Evolutionary conservation across 2,113 vertebrate genomes (phyloP), one percentile per base, ranked within the genome.

Genomic region (Meriones unguiculatus): DNA sequence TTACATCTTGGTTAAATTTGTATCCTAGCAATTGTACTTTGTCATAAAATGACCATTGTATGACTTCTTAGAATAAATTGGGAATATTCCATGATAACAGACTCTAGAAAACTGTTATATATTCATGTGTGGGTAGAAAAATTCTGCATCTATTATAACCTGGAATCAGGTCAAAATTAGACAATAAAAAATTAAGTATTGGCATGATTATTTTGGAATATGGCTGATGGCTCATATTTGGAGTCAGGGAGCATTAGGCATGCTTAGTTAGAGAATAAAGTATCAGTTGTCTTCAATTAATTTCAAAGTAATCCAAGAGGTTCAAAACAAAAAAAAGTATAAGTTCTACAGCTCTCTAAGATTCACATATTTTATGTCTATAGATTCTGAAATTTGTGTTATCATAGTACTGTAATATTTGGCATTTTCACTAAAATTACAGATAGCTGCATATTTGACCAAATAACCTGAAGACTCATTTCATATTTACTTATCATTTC

Each of bases 141-240:
- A 20, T 38, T 14, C 24, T 67, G 32, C 11, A 32, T 81, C 22
- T 50, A 0, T 78, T 62, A 38, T 18, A 46, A 52, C 54, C 62
- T 41, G 17, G 50, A 76, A 86, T 62, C 1, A 64, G 72, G 12
- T 90, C 65, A 54, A 87, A 22, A n/a, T 24, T 13, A 52, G 20
- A 41, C 62, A 92, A 30, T n/a, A 25, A n/a, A 76, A 41, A 22
- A 28, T 0, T 28, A 7, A 89, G 32, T 12, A 8, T 32, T 11
- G 84, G 41, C 50, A n/a, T 7, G 10, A 46, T 38, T 62, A n/a
- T 75, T 70, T 85, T 54, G 59, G 70, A 90, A 46, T 22, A 0
- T 0, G 9, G 69, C 12, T 11, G 17, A 35, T 54, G 8, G 22
- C 25, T 57, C 10, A 0, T 62, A 5, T 2, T 3, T 28, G 50